Evolutionary conservation across 2,113 vertebrate genomes (phyloP).

Genomic region (Odobenus rosmarus): DNA sequence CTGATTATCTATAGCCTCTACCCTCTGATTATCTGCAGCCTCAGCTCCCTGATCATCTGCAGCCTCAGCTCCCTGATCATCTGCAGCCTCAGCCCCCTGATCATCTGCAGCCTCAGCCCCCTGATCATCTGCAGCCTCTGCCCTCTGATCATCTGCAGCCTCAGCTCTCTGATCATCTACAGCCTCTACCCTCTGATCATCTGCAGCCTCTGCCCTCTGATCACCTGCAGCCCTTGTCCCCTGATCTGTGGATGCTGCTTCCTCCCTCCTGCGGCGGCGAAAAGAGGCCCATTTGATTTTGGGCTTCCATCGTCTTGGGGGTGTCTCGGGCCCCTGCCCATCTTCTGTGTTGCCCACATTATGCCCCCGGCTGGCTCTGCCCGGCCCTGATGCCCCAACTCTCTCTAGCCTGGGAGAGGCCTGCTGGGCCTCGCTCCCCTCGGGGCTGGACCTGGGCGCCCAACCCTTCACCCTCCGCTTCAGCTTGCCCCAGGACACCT

Average conservation of each 20-base stretch:
- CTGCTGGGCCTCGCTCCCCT: neutral
- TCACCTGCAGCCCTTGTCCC: neutral
- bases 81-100: neutral
- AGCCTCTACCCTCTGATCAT: neutral
- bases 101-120: neutral
- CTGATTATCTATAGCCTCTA: neutral
- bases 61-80: rapidly evolving
- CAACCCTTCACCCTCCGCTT: slow-evolving; percentile 63
- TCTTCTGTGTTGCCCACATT: rapidly evolving
- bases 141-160: neutral
- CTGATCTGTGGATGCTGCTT: neutral
- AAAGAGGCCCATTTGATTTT: slow-evolving; percentile 64
- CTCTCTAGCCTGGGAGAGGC: neutral
- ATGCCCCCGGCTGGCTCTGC: rapidly evolving
- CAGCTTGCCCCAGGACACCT: slow-evolving; percentile 59
- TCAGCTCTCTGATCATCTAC: neutral
- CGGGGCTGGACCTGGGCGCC: neutral
- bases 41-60: rapidly evolving
- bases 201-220: neutral
- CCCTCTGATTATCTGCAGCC: rapidly evolving
- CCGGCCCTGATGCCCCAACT: rapidly evolving
- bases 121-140: neutral
- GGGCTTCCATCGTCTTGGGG: slow-evolving; percentile 38
- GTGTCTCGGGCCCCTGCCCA: rapidly evolving
- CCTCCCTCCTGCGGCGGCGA: neutral